These are phyloP conservation scores for Folsomia candida DNA, from an alignment of 2,888 invertebrate species.

Conservation along the genomic window DNA sequence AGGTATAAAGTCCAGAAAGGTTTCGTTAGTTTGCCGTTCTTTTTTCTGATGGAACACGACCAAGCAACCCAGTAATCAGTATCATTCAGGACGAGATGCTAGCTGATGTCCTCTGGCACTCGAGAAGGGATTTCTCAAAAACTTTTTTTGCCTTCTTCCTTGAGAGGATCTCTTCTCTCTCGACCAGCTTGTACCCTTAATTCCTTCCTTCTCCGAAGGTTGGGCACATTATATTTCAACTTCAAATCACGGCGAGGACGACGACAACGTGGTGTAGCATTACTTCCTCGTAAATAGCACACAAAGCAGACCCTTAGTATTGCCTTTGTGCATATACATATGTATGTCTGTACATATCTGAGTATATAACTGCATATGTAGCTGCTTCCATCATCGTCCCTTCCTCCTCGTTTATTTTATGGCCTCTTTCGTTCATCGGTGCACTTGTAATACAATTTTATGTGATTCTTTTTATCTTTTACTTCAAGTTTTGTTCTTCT, in stretches of 20 bases:
- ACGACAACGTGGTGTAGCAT: no score
- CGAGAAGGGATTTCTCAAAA: background rate
- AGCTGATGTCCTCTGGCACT: conserved; percentile 5
- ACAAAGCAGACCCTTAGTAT: background rate
- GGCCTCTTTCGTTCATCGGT: background rate
- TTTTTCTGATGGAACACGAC: background rate
- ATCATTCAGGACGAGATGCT: background rate
- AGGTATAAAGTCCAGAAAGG: background rate
- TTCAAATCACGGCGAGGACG: background rate
- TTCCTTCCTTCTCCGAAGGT: background rate
- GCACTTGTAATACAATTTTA: background rate
- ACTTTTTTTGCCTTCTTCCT: background rate
- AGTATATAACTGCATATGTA: no score
- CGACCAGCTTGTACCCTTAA: no score
- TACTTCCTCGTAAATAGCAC: no score
- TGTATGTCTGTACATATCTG: background rate
- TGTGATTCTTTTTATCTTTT: background rate
- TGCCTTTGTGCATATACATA: background rate
- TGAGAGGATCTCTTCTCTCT: no score
- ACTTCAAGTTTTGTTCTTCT: background rate
- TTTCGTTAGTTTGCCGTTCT: no score
- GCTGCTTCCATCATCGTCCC: no score
- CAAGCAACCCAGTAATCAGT: conserved; percentile 1
- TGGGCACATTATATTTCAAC: conserved; percentile 3
- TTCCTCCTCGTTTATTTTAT: background rate